Base-by-base conservation (phyloP, 2,888 invertebrate species). In the Pseudococcus longispinus region DNA sequence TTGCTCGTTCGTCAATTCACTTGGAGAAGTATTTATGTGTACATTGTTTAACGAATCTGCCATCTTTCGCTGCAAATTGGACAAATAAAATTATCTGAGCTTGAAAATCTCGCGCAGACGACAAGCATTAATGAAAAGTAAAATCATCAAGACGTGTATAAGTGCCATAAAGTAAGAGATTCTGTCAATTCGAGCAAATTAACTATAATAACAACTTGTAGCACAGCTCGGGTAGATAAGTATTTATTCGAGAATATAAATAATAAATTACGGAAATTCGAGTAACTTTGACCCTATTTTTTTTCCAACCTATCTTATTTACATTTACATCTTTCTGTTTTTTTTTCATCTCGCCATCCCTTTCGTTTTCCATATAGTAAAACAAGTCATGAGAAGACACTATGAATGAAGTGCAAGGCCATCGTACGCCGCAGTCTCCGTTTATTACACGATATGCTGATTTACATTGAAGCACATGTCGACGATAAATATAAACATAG, bases 261-360 rank as follows among this genome's bases (percentile, higher is more conserved):
- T 32, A 77, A 77, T 80, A 80, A 80, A 80, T 80, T 80, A 80
- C 77, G 77, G 77, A 80, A 80, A 80, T 80, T 80, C 77, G 42
- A 80, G n/a, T 80, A 80, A 80, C 77, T 80, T 80, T 80, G 77
- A 80, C 77, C 77, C 77, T 80, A 80, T 80, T 80, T 37, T 37
- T 37, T 74, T 80, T 42, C 77, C 32, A 37, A 20, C 42, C 11
- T 42, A 80, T 37, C 77, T 80, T 42, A 80, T 80, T 80, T 42
- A 37, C 77, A 80, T 80, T 80, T 80, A 80, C 77, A 74, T 60
- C 8, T 70, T 18, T 32, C 20, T 37, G 32, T 77, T 65, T 42
- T 80, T 80, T 42, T 42, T 80, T 4, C 70, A 32, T 15, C 70
- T 70, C 70, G 70, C 70, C 70, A 70, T 70, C 29, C 70, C 70